Conservation (phyloP, 2,113 vertebrate species). For the Ochotona princeps region DNA sequence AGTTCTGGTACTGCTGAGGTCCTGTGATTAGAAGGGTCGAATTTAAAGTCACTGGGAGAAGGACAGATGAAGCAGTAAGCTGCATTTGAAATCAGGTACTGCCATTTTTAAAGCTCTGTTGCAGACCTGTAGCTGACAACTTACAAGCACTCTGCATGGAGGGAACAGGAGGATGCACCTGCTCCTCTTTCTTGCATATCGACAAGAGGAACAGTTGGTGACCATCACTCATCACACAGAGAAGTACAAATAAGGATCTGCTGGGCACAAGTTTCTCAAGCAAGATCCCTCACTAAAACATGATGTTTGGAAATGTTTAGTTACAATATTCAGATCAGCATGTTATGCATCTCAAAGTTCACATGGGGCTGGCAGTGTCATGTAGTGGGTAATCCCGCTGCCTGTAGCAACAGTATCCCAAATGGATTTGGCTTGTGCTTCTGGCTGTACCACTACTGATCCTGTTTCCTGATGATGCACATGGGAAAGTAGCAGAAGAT, state of each 20-base stretch:
- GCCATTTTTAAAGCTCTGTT: not conserved
- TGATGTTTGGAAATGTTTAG: not conserved
- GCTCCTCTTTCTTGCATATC: not conserved
- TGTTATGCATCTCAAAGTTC: not conserved
- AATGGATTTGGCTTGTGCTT: too few relatives aligned
- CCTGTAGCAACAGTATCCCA: too few relatives aligned
- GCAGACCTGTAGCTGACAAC: not conserved
- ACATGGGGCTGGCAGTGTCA: too few relatives aligned
- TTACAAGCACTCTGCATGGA: not conserved
- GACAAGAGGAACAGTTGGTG: not conserved
- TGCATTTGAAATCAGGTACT: not conserved
- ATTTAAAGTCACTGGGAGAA: conserved; percentile 14
- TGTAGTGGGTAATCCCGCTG: too few relatives aligned
- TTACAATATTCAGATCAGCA: not conserved
- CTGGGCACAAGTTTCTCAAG: not conserved
- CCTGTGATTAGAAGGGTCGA: conserved; percentile 6
- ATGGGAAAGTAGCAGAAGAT: too few relatives aligned
- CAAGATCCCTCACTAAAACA: not conserved
- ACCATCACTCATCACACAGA: not conserved
- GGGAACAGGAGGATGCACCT: not conserved
- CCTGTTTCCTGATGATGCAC: too few relatives aligned
- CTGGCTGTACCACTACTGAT: too few relatives aligned
- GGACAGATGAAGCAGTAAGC: not conserved
- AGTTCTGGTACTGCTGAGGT: not conserved
- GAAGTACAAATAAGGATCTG: not conserved